Evolutionary conservation across 1,140 invertebrate genomes (phyloP).

Genomic region (Philotrypesis tridentata): DNA sequence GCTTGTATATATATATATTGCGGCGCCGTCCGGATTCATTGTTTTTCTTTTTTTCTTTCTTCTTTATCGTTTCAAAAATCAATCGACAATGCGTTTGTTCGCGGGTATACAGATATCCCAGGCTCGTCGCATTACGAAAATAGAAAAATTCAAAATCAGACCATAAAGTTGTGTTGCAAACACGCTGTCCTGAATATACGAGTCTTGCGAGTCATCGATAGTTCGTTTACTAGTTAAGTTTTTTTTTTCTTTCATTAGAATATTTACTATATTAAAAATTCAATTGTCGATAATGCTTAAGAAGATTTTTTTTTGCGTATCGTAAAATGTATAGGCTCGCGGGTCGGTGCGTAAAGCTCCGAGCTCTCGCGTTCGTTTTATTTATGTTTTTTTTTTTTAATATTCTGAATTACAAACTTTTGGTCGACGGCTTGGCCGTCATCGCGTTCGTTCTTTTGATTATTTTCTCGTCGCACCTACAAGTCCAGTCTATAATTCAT

Average conservation of each 20-base stretch:
- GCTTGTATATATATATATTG: no score
- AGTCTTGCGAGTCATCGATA: conserved; percentile 11
- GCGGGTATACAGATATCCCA: no score
- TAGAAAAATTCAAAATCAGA: conserved; percentile 47
- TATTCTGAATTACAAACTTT: conserved; percentile 33
- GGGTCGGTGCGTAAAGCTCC: neutral
- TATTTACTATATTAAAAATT: neutral
- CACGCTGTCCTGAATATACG: neutral
- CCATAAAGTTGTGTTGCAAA: neutral
- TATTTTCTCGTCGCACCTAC: conserved; percentile 9
- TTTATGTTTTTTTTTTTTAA: no score
- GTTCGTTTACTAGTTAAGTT: neutral
- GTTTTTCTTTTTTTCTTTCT: conserved; percentile 24
- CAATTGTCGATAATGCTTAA: conserved; percentile 12
- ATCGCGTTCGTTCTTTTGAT: conserved; percentile 31
- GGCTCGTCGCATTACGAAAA: no score
- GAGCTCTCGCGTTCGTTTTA: no score
- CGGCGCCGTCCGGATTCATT: neutral
- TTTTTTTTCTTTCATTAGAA: neutral
- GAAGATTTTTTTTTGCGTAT: conserved; percentile 24
- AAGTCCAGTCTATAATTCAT: conserved; percentile 21
- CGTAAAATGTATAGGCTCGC: conserved; percentile 22
- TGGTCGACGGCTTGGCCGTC: conserved; percentile 3
- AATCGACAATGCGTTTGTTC: no score
- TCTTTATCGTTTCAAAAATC: no score